Conservation (phyloP, 2,113 vertebrate genomes). For the Eidolon helvum region DNA sequence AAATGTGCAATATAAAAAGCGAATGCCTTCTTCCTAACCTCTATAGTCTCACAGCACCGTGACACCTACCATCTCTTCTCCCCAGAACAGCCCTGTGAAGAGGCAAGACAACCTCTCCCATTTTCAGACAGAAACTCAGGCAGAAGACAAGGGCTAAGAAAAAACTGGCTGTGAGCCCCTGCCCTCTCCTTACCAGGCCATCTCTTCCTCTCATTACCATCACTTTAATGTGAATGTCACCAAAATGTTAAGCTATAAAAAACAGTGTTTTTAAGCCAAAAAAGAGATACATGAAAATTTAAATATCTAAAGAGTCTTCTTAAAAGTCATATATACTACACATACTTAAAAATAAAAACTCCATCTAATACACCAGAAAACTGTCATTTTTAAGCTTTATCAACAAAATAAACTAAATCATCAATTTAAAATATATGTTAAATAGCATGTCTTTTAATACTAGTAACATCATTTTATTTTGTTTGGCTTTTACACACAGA, state of each 20-base stretch:
- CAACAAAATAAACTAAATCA: not conserved
- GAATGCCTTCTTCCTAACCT: not conserved
- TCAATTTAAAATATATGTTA: not conserved
- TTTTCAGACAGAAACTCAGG: not conserved
- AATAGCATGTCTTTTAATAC: not conserved
- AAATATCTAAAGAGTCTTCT: not conserved
- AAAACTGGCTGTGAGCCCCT: fast-evolving
- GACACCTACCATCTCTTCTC: not conserved
- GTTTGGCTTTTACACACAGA: not conserved
- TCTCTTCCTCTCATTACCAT: not conserved
- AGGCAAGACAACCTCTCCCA: fast-evolving
- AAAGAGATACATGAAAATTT: not conserved
- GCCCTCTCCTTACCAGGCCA: too few species aligned
- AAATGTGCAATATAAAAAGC: fast-evolving
- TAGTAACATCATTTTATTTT: not conserved
- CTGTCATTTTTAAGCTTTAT: not conserved
- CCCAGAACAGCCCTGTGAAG: not conserved
- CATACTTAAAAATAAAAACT: not conserved
- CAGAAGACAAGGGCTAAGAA: fast-evolving
- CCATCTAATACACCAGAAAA: not conserved
- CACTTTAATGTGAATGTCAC: not conserved
- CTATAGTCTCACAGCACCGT: not conserved
- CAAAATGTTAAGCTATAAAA: not conserved
- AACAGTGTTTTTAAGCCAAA: not conserved
- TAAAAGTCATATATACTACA: not conserved